Evolutionary conservation across 2,797 vertebrate species (phyloP).

Genomic region (Oryzias dopingdopingensis): DNA sequence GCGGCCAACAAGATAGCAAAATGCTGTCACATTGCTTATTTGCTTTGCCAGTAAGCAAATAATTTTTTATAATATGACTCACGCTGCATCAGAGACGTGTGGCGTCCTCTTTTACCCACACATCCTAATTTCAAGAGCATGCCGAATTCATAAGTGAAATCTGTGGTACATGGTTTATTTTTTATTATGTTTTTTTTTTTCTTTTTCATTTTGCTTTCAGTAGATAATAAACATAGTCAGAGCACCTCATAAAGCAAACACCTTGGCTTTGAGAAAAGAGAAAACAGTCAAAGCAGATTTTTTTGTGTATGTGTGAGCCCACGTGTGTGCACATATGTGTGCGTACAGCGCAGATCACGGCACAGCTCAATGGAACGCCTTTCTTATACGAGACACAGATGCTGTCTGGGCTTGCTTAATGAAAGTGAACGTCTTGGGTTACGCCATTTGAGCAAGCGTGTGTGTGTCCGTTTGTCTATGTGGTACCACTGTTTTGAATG

Average conservation of each 20-base stretch:
- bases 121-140: slow-evolving; percentile 22
- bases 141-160: slow-evolving; percentile 16
- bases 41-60: slow-evolving; percentile 49
- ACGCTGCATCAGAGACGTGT: slow-evolving; percentile 23
- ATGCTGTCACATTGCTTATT: slow-evolving; percentile 42
- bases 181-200: slow-evolving; percentile 7
- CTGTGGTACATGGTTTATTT: slow-evolving; percentile 13
- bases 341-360: slow-evolving; percentile 44
- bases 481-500: slow-evolving; percentile 75
- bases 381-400: slow-evolving; percentile 62
- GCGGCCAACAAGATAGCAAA: slow-evolving; percentile 46
- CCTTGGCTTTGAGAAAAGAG: slow-evolving; percentile 50
- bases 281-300: slow-evolving; percentile 34
- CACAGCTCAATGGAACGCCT: slow-evolving; percentile 65
- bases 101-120: slow-evolving; percentile 17
- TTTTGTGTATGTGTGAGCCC: slow-evolving; percentile 1
- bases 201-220: slow-evolving; percentile 7
- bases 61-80: slow-evolving; percentile 41
- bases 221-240: slow-evolving; percentile 40
- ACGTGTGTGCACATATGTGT: slow-evolving; percentile 4
- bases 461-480: slow-evolving; percentile 22
- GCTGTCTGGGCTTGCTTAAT: slow-evolving; percentile 69
- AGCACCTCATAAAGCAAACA: slow-evolving; percentile 35
- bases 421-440: slow-evolving; percentile 75
- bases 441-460: slow-evolving; percentile 55